These are phyloP conservation scores for Sarcophaga variegata DNA, from an alignment of 2,888 invertebrate genomes.

Conservation along the genomic window DNA sequence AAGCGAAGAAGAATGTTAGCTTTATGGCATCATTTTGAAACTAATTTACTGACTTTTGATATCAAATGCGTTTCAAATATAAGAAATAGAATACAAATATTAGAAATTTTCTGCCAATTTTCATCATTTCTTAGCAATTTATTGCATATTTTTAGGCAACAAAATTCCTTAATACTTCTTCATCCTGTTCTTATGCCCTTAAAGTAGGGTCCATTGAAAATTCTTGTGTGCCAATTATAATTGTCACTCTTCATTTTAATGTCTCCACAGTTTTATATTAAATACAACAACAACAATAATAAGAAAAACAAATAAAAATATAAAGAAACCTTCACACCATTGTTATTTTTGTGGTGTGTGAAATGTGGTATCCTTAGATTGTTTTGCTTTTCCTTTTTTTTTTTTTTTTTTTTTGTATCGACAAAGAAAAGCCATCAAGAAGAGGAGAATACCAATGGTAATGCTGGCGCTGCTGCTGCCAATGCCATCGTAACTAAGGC, in stretches of 20 bases:
- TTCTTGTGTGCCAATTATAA: conserved; percentile 3
- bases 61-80: too few relatives aligned
- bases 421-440: conserved; percentile 36
- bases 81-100: too few relatives aligned
- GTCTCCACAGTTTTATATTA: conserved; percentile 20
- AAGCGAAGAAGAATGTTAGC: too few relatives aligned
- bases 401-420: conserved; percentile 9
- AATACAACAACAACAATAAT: conserved; percentile 19
- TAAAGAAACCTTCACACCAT: conserved; percentile 42
- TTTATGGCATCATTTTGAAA: too few relatives aligned
- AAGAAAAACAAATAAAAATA: conserved; percentile 1
- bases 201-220: neutral
- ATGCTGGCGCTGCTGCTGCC: conserved; percentile 7
- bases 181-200: too few relatives aligned
- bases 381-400: conserved; percentile 13
- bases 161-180: neutral
- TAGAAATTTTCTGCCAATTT: too few relatives aligned
- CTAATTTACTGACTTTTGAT: too few relatives aligned
- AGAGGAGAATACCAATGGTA: neutral
- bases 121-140: neutral
- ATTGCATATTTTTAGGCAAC: neutral
- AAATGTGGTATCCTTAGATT: conserved; percentile 54
- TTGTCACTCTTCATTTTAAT: conserved; percentile 13
- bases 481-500: neutral
- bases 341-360: conserved; percentile 59